Conservation (phyloP, 35 echinoderm and acorn worm species). For the Lytechinus pictus region DNA sequence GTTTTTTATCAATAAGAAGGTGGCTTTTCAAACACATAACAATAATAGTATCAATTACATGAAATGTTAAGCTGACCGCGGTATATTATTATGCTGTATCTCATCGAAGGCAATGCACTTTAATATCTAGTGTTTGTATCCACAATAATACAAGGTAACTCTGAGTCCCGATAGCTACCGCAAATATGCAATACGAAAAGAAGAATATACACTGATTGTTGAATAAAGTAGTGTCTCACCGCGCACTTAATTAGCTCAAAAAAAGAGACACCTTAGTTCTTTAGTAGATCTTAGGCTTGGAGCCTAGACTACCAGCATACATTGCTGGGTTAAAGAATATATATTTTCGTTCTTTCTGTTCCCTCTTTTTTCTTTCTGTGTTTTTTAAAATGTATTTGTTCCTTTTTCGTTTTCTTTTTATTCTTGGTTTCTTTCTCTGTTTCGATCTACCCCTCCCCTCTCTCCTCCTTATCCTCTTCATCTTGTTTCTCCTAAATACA, state of each 20-base stretch:
- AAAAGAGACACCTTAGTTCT: neutral
- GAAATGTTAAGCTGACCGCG: constrained; percentile 8
- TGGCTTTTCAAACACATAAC: constrained; percentile 12
- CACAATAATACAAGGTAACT: neutral
- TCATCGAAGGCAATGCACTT: neutral
- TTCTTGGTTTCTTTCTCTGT: too few relatives aligned
- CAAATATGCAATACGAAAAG: neutral
- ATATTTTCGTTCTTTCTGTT: neutral
- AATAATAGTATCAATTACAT: constrained; percentile 21
- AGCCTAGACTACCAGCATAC: constrained; percentile 21
- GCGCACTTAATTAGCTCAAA: constrained; percentile 5
- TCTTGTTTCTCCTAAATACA: neutral
- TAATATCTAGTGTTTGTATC: neutral
- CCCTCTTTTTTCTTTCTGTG: neutral
- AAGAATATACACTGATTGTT: neutral
- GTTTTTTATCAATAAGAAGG: neutral
- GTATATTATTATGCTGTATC: neutral
- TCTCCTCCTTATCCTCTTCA: neutral
- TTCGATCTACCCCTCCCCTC: too few relatives aligned
- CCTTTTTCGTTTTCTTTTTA: too few relatives aligned
- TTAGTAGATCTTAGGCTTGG: neutral
- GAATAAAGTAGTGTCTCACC: constrained; percentile 5
- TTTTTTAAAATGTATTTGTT: too few relatives aligned
- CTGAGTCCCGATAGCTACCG: neutral
- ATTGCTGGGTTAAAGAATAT: neutral